Conservation (phyloP, 2,888 invertebrate species). For the Ophion ventricosus region DNA sequence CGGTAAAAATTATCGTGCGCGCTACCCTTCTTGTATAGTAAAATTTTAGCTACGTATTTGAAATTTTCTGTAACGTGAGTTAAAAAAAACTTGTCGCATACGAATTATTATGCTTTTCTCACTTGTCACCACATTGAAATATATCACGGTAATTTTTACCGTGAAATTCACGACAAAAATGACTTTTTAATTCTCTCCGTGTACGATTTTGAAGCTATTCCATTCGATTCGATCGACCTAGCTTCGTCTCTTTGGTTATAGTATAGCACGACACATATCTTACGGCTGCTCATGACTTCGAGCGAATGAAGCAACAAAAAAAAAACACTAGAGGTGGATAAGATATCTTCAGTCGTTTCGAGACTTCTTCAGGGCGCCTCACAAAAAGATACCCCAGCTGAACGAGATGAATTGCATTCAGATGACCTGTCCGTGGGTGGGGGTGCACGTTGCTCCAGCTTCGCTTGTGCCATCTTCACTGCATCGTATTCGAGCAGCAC, state of each 20-base stretch:
- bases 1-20: too few relatives aligned
- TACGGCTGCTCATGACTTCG: not conserved
- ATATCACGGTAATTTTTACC: too few relatives aligned
- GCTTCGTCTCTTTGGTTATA: not conserved
- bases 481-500: not conserved
- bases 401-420: constrained; percentile 64
- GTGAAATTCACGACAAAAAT: too few relatives aligned
- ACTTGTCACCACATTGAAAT: too few relatives aligned
- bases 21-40: too few relatives aligned
- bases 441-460: constrained; percentile 43
- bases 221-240: not conserved
- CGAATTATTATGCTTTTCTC: too few relatives aligned
- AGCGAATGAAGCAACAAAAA: constrained; percentile 13
- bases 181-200: too few relatives aligned
- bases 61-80: too few relatives aligned
- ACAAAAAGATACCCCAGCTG: constrained; percentile 29
- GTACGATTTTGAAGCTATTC: too few relatives aligned
- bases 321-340: constrained; percentile 16
- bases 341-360: constrained; percentile 30
- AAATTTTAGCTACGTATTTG: too few relatives aligned
- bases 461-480: not conserved
- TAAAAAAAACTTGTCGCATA: too few relatives aligned
- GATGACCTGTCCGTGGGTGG: constrained; percentile 33
- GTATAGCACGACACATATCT: constrained; percentile 1
- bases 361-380: constrained; percentile 53